Conservation (phyloP, 53 echinoderm and acorn worm genomes). For the Astropecten irregularis region DNA sequence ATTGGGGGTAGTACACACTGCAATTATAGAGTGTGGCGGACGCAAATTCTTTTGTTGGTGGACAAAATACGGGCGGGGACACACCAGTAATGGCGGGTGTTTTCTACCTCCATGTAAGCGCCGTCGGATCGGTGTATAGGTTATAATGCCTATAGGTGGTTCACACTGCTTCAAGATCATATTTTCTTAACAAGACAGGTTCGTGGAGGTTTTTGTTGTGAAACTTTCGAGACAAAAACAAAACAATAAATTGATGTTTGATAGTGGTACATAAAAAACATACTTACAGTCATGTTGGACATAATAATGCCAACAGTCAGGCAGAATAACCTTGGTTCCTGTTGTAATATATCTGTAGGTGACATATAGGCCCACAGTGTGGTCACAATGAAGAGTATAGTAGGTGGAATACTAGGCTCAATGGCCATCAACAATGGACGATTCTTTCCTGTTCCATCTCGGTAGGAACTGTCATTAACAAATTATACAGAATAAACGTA, state of each 20-base stretch:
- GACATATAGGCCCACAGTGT: conserved; percentile 71
- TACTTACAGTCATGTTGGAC: conserved; percentile 90
- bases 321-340: conserved; percentile 73
- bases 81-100: no score
- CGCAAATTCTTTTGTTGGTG: no score
- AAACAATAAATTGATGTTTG: neutral
- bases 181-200: neutral
- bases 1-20: no score
- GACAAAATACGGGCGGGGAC: no score
- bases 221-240: neutral
- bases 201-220: neutral
- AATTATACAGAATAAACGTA: neutral
- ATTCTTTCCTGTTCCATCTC: conserved; percentile 79
- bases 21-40: no score
- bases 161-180: no score
- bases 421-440: conserved; percentile 68
- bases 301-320: conserved; percentile 59
- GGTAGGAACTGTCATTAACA: conserved; percentile 63
- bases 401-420: conserved; percentile 59
- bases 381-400: conserved; percentile 53
- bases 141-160: no score
- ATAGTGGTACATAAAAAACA: neutral
- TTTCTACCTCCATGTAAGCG: no score
- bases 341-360: conserved; percentile 72
- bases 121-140: no score